Percentiles rank a stretch among this genome's conserved stretches.
These are phyloP conservation scores for Drosophila auraria DNA, from an alignment of 1,140 invertebrate genomes.

Conservation along the genomic window DNA sequence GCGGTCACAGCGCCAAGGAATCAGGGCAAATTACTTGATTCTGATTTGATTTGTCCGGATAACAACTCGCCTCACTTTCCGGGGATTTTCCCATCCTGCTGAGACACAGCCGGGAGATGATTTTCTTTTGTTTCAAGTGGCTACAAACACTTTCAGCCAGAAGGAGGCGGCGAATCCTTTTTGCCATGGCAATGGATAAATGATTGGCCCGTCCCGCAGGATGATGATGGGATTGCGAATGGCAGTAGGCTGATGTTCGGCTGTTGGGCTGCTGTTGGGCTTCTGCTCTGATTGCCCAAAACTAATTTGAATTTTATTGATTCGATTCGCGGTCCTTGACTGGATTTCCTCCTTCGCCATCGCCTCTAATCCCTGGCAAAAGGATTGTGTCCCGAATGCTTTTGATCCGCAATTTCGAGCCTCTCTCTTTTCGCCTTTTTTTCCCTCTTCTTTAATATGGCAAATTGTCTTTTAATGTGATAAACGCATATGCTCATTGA, in stretches of 20 bases:
- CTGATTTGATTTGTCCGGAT: conserved; percentile 81
- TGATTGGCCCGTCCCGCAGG: conserved; percentile 53
- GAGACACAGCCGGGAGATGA: conserved; percentile 11
- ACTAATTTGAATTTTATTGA: conserved; percentile 84
- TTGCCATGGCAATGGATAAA: conserved; percentile 74
- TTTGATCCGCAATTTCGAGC: conserved; percentile 29
- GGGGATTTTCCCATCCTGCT: not conserved
- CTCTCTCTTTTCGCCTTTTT: not conserved
- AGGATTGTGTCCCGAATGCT: conserved; percentile 64
- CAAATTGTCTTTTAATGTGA: conserved; percentile 79
- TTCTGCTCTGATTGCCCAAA: conserved; percentile 71
- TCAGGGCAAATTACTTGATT: conserved; percentile 81
- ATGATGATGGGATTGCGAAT: conserved; percentile 10
- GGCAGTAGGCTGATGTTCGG: conserved; percentile 19
- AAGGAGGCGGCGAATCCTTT: conserved; percentile 61
- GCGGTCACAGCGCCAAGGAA: conserved; percentile 74
- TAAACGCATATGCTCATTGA: conserved; percentile 75
- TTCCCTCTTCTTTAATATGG: conserved; percentile 40
- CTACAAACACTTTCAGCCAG: conserved; percentile 55
- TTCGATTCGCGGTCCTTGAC: conserved; percentile 64
- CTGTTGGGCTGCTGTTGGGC: not conserved
- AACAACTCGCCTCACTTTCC: conserved; percentile 48
- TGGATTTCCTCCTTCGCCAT: conserved; percentile 34
- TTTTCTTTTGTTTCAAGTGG: conserved; percentile 73
- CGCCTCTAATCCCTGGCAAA: conserved; percentile 28